Conservation (phyloP, 2,797 vertebrate species). For the Danio choprae region DNA sequence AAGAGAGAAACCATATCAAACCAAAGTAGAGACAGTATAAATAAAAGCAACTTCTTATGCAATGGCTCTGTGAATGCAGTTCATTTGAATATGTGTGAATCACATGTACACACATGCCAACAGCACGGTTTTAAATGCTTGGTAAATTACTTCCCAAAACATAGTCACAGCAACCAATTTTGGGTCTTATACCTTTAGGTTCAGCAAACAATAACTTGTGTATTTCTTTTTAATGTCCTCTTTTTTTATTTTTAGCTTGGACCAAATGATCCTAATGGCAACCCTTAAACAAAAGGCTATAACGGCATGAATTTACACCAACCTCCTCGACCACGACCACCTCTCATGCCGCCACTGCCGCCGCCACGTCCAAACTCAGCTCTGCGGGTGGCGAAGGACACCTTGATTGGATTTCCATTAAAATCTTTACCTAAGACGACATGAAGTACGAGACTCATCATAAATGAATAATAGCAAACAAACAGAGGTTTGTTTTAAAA, state of each 20-base stretch:
- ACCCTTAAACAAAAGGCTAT: neutral
- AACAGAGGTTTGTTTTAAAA: neutral
- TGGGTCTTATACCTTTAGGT: too few relatives aligned
- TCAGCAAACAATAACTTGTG: too few relatives aligned
- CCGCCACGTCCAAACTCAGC: constrained; percentile 85
- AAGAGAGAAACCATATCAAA: neutral
- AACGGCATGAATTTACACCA: constrained; percentile 15
- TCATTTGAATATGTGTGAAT: too few relatives aligned
- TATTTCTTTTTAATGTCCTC: too few relatives aligned
- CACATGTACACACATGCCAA: too few relatives aligned
- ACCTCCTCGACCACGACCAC: constrained; percentile 84
- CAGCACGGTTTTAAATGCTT: too few relatives aligned
- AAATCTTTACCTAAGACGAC: constrained; percentile 85
- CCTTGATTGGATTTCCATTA: constrained; percentile 88
- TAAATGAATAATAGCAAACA: neutral
- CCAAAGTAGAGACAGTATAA: neutral
- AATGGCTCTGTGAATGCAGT: too few relatives aligned
- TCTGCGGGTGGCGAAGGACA: constrained; percentile 88
- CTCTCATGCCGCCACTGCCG: constrained; percentile 77
- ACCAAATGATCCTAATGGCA: too few relatives aligned
- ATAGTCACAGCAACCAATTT: too few relatives aligned
- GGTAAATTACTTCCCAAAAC: too few relatives aligned
- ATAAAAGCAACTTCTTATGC: too few relatives aligned
- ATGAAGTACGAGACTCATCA: neutral
- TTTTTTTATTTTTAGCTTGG: too few relatives aligned